Percentiles rank a stretch among this genome's conserved stretches.
Conservation (phyloP, 2,797 vertebrate species). For the Sus cebifrons region DNA sequence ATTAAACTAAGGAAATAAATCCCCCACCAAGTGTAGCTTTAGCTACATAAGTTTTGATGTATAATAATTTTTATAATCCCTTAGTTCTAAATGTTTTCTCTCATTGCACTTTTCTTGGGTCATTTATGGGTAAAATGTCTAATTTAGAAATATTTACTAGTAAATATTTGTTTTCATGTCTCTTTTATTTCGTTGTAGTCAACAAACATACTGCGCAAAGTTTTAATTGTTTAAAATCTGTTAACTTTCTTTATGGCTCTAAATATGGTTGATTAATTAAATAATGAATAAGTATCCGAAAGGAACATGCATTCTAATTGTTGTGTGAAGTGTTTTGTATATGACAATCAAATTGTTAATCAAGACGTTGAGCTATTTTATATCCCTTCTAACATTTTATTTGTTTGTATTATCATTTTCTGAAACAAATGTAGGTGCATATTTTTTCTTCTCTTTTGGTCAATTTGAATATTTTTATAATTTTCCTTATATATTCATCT, state of each 20-base stretch:
- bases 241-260: not conserved
- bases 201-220: not conserved
- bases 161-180: not conserved
- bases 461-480: not conserved
- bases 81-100: slow-evolving; percentile 30
- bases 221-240: not conserved
- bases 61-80: slow-evolving; percentile 1
- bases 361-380: not conserved
- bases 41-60: not conserved
- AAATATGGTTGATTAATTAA: not conserved
- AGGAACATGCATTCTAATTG: not conserved
- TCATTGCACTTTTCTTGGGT: not conserved
- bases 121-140: not conserved
- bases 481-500: not conserved
- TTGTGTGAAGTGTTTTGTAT: accelerated
- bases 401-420: not conserved
- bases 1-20: slow-evolving; percentile 9
- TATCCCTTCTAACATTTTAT: not conserved
- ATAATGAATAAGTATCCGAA: not conserved
- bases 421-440: not conserved
- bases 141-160: slow-evolving; percentile 31
- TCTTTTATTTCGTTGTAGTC: not conserved
- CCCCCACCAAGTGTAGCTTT: not conserved
- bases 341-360: not conserved
- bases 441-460: slow-evolving; percentile 23